phyloP scores from a whole-genome alignment of 1,140 invertebrate genomes.

The Musca vetustissima region DNA sequence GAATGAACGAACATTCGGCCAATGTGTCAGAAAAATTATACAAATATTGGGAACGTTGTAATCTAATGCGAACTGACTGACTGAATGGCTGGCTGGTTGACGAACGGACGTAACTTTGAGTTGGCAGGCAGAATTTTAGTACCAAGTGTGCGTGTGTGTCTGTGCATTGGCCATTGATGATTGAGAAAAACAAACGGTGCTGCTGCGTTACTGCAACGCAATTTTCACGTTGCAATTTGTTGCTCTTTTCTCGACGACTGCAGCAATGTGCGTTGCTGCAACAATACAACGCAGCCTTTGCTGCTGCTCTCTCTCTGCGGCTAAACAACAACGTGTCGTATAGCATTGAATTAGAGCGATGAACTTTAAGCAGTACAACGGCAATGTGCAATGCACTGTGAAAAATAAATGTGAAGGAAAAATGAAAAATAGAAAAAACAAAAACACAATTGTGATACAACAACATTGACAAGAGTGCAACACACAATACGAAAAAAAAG shows the following conservation, averaged over 20 bases:
- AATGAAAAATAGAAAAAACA: too few relatives aligned
- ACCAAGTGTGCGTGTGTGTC: too few relatives aligned
- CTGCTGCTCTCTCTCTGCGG: not conserved
- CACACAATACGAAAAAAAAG: too few relatives aligned
- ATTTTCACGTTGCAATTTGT: too few relatives aligned
- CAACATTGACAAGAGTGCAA: too few relatives aligned
- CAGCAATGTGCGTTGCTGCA: not conserved
- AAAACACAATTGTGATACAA: too few relatives aligned
- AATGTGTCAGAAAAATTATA: constrained; percentile 9
- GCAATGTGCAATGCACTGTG: too few relatives aligned
- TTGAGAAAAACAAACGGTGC: not conserved
- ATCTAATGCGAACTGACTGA: constrained; percentile 13
- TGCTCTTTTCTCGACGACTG: too few relatives aligned
- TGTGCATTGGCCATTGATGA: constrained; percentile 1
- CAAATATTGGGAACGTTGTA: not conserved
- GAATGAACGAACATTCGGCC: not conserved
- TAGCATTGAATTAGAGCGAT: constrained; percentile 53
- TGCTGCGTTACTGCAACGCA: constrained; percentile 12
- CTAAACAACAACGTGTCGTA: not conserved
- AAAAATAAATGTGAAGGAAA: too few relatives aligned
- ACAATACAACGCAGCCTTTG: not conserved
- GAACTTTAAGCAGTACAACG: constrained; percentile 37
- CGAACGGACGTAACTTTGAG: too few relatives aligned
- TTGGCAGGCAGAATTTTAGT: not conserved
- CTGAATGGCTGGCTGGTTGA: too few relatives aligned